Base-by-base conservation (phyloP, 2,113 vertebrate species). In the Ophthalmolycus amberensis region DNA sequence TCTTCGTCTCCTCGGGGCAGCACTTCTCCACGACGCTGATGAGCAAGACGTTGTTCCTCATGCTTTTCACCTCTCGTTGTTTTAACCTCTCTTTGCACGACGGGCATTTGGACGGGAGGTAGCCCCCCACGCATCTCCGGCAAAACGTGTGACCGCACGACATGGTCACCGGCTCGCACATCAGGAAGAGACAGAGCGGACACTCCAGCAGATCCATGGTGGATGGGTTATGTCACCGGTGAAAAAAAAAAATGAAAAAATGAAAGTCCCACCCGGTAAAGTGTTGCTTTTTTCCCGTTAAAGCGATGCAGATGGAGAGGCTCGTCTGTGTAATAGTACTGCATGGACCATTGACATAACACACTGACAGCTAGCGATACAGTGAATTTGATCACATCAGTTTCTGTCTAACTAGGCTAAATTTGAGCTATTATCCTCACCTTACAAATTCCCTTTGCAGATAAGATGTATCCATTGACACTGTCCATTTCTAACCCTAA, bases 71-170 rank as follows among this genome's bases (percentile, higher is more conserved):
- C 40, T 95, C 96, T 44, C 65, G 85, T 54, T 88, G 90, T 85
- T 90, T 93, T 20, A 96, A 58, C 66, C 88, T 88, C 34, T 95
- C 94, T 27, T 88, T 94, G 91, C 97, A 97, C 3, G 91, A 38
- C 10, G 94, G 95, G 77, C 97, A 97, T 80, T 86, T 94, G 52
- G 93, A 27, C 11, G 91, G 94, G 20, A 93, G 83, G 83, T 59
- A 82, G 5, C 77, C 88, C 9, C 80, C 93, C 10, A 95, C 88
- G 88, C 97, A 98, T 5, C 95, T 77, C 69, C 94, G 93, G 89
- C 97, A 98, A 79, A 97, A 96, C 3, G 96, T 94, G 91, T 98
- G 96, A 0, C 97, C 97, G 90, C 97, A 98, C 2, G 92, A 88
- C 79, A 95, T 84, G 9, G 96, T 97, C 83, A 96, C 95, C 40